Conservation (phyloP, 2,888 invertebrate genomes). For the Campaea margaritaria region DNA sequence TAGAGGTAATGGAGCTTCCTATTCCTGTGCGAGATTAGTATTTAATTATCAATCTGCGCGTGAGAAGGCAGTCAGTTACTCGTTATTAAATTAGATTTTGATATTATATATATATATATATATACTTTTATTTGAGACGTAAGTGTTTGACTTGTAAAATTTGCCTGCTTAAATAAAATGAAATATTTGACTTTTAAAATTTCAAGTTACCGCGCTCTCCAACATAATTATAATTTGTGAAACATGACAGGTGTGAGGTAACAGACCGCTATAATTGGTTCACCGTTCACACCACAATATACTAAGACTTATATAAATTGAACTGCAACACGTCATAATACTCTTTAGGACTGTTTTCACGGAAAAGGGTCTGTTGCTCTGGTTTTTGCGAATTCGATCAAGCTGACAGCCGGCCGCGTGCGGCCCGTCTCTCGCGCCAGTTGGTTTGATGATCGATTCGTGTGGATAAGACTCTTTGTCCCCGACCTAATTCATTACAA, state of each 20-base stretch:
- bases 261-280: conserved; percentile 22
- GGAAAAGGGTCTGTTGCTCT: conserved; percentile 23
- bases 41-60: no score
- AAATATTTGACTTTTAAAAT: no score
- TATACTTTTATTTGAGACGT: no score
- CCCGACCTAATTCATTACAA: neutral
- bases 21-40: no score
- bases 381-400: conserved; percentile 44
- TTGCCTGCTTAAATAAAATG: no score
- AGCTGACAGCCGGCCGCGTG: conserved; percentile 32
- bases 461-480: conserved; percentile 37
- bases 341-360: conserved; percentile 13
- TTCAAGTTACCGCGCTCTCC: no score
- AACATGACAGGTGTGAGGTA: conserved; percentile 22
- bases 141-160: no score
- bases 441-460: conserved; percentile 39
- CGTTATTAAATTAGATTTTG: no score
- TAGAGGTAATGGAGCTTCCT: no score
- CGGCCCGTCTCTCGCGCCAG: conserved; percentile 42
- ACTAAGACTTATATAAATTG: conserved; percentile 13
- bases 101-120: no score
- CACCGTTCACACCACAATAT: conserved; percentile 24
- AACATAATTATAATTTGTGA: conserved; percentile 17
- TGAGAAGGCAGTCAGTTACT: no score
- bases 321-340: conserved; percentile 5